phyloP scores from a whole-genome alignment of 2,888 invertebrate genomes.

The Xanthia togata region DNA sequence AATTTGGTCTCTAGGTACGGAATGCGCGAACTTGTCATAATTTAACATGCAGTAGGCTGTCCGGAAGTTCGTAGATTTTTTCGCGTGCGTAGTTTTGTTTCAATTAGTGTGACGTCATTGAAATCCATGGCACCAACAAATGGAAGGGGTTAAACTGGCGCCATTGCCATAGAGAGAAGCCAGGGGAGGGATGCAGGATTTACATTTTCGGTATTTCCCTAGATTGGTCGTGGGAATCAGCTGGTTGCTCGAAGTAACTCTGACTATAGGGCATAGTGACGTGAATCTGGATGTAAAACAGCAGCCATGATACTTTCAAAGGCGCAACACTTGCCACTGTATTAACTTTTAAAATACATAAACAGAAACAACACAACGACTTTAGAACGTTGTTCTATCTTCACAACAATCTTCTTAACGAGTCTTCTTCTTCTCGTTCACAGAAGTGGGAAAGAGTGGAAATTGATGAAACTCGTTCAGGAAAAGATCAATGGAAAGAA shows the following conservation, averaged over 20 bases:
- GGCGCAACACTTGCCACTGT: too few relatives aligned
- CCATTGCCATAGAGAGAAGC: background rate
- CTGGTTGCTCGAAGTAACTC: rapidly evolving
- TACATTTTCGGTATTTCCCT: background rate
- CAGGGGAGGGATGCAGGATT: background rate
- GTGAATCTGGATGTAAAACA: background rate
- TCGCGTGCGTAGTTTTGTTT: background rate
- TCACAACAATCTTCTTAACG: too few relatives aligned
- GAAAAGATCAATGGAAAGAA: too few relatives aligned
- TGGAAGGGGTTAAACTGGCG: background rate
- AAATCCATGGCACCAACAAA: background rate
- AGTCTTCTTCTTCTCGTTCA: too few relatives aligned
- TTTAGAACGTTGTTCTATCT: too few relatives aligned
- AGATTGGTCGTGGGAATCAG: background rate
- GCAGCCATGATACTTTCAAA: too few relatives aligned
- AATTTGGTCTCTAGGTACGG: background rate
- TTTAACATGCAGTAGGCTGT: constrained; percentile 33
- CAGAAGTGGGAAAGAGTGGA: too few relatives aligned
- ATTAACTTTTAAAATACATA: too few relatives aligned
- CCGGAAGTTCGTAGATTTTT: constrained; percentile 34
- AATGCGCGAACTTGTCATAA: constrained; percentile 7
- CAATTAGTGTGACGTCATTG: background rate
- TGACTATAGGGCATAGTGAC: too few relatives aligned
- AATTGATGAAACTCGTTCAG: too few relatives aligned
- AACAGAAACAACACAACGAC: too few relatives aligned